Base-by-base conservation (phyloP, 2,113 vertebrate species). In the Prionailurus bengalensis region DNA sequence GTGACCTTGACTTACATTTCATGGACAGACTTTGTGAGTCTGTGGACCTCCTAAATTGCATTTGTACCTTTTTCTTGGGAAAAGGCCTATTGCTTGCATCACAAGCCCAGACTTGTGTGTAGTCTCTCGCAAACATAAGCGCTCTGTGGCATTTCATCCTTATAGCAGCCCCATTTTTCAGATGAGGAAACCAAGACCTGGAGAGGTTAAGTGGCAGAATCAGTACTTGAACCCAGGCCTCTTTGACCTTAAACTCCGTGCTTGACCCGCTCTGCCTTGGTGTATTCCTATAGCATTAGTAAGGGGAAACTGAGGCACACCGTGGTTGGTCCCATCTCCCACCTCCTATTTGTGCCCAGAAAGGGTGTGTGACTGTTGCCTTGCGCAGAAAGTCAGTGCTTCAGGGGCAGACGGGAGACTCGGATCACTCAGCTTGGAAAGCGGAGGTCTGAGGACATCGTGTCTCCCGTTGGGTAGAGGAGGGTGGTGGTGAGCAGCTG, bases 381-480 rank as follows among this genome's bases (percentile, higher is more conserved):
- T 73, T 92, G 71, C 53, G 83, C 8, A 86, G 66, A 61, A 82
- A 17, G 29, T 29, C 12, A 3, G 1, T 4, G 27, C 31, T 53
- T 70, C 19, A 1, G n/a, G 58, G 39, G 36, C 23, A 66, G 27
- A 5, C 8, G 65, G 5, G 39, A 36, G 68, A 33, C 25, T 15
- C n/a, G 51, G 39, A 1, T n/a, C 17, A 8, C 63, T 70, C 12
- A 63, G 12, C 31, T 29, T 65, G 70, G 51, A 27, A 45, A 61
- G 39, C 23, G 23, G 36, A 0, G 0, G 23, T 33, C 42, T 13
- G 19, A 63, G 51, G 89, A 33, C 4, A 0, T 53, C 15, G 1
- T 0, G 1, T 17, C 51, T 70, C 15, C 53, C 27, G 16, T 2
- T 4, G 17, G 45, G 36, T 33, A 1, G 8, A 63, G 6, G 33